Conservation (phyloP, 1,140 invertebrate species). For the Brachionus manjavacas region DNA sequence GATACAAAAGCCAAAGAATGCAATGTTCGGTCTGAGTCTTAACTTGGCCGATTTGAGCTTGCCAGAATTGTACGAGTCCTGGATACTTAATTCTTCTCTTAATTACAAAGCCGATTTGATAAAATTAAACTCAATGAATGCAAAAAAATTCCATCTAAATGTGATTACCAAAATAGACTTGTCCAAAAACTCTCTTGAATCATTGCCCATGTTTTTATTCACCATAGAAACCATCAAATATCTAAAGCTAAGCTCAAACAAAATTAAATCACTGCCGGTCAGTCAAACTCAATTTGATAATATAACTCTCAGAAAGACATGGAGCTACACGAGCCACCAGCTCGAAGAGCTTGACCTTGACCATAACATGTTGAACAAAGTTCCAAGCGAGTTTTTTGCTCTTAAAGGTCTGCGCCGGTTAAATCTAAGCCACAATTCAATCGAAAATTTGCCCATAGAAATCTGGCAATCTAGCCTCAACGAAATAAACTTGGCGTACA, state of each 20-base stretch:
- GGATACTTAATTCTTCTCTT: neutral
- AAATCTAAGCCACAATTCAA: constrained; percentile 71
- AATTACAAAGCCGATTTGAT: neutral
- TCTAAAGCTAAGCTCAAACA: constrained; percentile 80
- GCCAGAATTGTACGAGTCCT: neutral
- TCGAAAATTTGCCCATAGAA: constrained; percentile 72
- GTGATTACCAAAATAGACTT: constrained; percentile 89
- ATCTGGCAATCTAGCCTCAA: constrained; percentile 83
- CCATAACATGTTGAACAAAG: neutral
- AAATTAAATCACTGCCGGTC: constrained; percentile 69
- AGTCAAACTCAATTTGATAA: constrained; percentile 4
- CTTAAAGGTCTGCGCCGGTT: neutral
- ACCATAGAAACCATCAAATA: constrained; percentile 71
- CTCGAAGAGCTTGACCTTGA: constrained; percentile 29
- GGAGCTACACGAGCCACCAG: neutral
- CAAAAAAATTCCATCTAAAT: constrained; percentile 65
- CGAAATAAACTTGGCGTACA: constrained; percentile 84
- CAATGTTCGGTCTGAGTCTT: neutral
- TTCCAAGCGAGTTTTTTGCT: neutral
- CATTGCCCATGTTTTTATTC: constrained; percentile 75
- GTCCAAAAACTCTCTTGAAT: constrained; percentile 77
- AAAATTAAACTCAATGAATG: neutral
- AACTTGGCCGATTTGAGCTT: neutral
- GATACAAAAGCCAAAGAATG: neutral
- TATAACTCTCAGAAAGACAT: neutral